These are phyloP conservation scores for Anaspis maculata DNA, from an alignment of 2,888 invertebrate genomes.

Conservation along the genomic window DNA sequence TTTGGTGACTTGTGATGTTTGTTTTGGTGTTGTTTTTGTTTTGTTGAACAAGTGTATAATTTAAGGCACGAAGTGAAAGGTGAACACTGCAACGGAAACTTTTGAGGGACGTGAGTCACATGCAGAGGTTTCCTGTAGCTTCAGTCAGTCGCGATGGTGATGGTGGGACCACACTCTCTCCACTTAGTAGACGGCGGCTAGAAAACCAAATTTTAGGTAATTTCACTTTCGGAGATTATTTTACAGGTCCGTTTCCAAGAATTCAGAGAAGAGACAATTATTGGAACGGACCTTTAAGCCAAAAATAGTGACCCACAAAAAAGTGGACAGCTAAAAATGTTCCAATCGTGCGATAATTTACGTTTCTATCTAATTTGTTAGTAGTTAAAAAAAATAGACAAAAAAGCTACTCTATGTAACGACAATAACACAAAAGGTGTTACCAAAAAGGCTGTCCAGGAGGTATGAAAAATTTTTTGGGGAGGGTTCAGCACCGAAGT, in stretches of 20 bases:
- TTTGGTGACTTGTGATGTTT: too few relatives aligned
- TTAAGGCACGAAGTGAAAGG: slow-evolving; percentile 31
- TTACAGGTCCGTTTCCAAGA: too few relatives aligned
- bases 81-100: slow-evolving; percentile 28
- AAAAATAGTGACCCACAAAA: slow-evolving; percentile 1
- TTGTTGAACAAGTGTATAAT: slow-evolving; percentile 31
- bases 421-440: slow-evolving; percentile 7
- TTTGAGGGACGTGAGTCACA: slow-evolving; percentile 21
- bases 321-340: not conserved
- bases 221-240: not conserved
- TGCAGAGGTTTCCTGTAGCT: slow-evolving; percentile 18
- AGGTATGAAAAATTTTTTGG: too few relatives aligned
- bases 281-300: too few relatives aligned
- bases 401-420: not conserved
- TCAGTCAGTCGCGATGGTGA: slow-evolving; percentile 26
- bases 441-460: slow-evolving; percentile 18
- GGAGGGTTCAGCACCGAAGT: too few relatives aligned
- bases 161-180: slow-evolving; percentile 16
- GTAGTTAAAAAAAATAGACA: not conserved
- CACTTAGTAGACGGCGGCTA: slow-evolving; percentile 39
- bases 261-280: too few relatives aligned
- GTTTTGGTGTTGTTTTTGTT: too few relatives aligned
- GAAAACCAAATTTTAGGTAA: slow-evolving; percentile 17
- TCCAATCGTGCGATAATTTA: not conserved
- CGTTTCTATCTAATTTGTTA: not conserved